A percentile compares a stretch with the other conserved stretches of the same genome.
Conservation (phyloP, 1,140 invertebrate species). For the Hypsibius dujardini region DNA sequence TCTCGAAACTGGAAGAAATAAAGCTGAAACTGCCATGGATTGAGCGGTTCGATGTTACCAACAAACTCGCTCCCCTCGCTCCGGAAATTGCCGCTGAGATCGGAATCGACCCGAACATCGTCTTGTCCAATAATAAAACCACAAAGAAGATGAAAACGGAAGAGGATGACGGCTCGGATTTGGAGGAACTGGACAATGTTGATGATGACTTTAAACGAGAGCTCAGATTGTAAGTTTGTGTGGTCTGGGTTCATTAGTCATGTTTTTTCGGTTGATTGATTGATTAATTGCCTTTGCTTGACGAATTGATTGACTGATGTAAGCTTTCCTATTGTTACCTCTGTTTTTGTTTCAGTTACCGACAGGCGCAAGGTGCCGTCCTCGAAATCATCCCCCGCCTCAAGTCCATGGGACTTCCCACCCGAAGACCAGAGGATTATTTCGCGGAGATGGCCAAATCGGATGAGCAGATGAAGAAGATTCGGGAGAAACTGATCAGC, state of each 20-base stretch:
- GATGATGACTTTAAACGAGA: conserved; percentile 86
- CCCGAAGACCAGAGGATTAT: conserved; percentile 78
- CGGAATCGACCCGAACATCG: conserved; percentile 22
- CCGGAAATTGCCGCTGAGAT: conserved; percentile 54
- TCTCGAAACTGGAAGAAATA: conserved; percentile 51
- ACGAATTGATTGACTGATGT: not conserved
- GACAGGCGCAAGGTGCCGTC: conserved; percentile 73
- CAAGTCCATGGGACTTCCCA: conserved; percentile 53
- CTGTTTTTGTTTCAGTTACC: conserved; percentile 39
- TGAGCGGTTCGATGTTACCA: conserved; percentile 60
- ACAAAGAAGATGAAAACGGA: conserved; percentile 39
- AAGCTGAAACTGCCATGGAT: conserved; percentile 58
- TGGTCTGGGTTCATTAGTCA: no score
- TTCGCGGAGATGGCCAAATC: conserved; percentile 98
- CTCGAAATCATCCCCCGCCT: conserved; percentile 55
- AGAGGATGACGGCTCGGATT: conserved; percentile 44
- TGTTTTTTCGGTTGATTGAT: no score
- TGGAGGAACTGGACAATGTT: conserved; percentile 49
- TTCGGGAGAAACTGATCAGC: conserved; percentile 59
- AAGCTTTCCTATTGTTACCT: not conserved
- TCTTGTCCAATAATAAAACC: conserved; percentile 34
- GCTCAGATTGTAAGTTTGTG: conserved; percentile 47
- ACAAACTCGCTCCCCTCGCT: conserved; percentile 52
- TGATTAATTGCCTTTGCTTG: no score
- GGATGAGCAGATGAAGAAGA: conserved; percentile 92